Evolutionary conservation across 2,113 vertebrate genomes (phyloP).

Genomic region (Psammodynastes pulverulentus): DNA sequence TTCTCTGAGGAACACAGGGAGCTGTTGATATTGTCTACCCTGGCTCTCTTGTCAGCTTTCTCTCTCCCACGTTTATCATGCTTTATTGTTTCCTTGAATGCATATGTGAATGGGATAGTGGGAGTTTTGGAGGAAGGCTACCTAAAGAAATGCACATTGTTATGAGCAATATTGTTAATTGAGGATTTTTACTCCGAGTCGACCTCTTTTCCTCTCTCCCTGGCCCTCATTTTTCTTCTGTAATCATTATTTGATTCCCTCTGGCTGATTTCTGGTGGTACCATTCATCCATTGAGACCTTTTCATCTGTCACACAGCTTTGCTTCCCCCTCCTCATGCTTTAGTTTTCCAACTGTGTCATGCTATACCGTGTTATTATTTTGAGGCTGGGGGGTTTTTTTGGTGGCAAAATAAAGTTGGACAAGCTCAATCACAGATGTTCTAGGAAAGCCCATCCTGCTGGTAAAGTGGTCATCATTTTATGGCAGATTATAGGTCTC

Average conservation of each 20-base stretch:
- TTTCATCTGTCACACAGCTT: slow-evolving; percentile 87
- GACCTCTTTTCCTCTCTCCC: slow-evolving; percentile 53
- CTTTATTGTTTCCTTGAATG: slow-evolving; percentile 36
- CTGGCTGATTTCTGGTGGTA: slow-evolving; percentile 80
- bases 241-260: slow-evolving; percentile 81
- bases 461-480: neutral
- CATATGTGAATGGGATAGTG: neutral
- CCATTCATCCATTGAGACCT: slow-evolving; percentile 88
- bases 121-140: neutral
- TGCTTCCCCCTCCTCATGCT: slow-evolving; percentile 75
- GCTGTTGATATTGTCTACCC: slow-evolving; percentile 68
- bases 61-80: slow-evolving; percentile 56
- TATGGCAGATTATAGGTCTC: neutral
- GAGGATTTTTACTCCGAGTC: slow-evolving; percentile 58
- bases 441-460: neutral
- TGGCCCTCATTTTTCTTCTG: slow-evolving; percentile 77
- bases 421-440: slow-evolving; percentile 18
- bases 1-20: slow-evolving; percentile 73
- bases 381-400: slow-evolving; percentile 26
- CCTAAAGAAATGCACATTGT: slow-evolving; percentile 31
- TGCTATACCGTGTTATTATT: slow-evolving; percentile 64
- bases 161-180: slow-evolving; percentile 43
- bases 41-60: slow-evolving; percentile 60
- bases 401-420: slow-evolving; percentile 32
- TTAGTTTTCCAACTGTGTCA: slow-evolving; percentile 72